A percentile compares a stretch with the other conserved stretches of the same genome.
Conservation (phyloP, 2,797 vertebrate genomes). For the Lepilemur ruficaudatus region DNA sequence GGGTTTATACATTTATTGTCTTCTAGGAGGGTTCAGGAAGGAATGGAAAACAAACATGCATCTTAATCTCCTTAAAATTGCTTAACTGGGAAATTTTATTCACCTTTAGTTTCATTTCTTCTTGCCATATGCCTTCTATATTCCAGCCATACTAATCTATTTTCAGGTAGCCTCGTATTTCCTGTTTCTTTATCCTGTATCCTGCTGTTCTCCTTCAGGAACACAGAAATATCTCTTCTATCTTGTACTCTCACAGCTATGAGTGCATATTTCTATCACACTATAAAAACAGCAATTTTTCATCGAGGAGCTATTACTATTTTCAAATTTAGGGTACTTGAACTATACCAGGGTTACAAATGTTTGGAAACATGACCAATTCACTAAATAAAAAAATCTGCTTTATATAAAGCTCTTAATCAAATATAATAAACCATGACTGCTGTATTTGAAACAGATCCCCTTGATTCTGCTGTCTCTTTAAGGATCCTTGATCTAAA, state of each 20-base stretch:
- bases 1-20: neutral
- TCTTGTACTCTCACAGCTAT: slow-evolving; percentile 4
- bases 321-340: neutral
- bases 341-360: neutral
- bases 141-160: neutral
- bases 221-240: neutral
- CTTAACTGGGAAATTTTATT: slow-evolving; percentile 36
- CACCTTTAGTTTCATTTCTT: slow-evolving; percentile 39
- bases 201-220: neutral
- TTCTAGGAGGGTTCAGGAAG: slow-evolving; percentile 8
- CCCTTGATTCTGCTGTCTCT: neutral
- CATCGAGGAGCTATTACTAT: neutral
- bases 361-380: neutral
- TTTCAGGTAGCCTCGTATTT: neutral
- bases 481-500: neutral
- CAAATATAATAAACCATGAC: neutral
- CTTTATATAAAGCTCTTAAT: slow-evolving; percentile 2
- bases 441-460: neutral
- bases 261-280: neutral
- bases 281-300: slow-evolving; percentile 48
- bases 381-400: neutral
- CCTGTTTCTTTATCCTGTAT: neutral
- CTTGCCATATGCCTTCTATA: neutral
- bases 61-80: neutral
- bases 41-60: neutral